A percentile compares a stretch with the other conserved stretches of the same genome.
Conservation (phyloP, 1,140 invertebrate genomes). For the Heliconius hermathena region DNA sequence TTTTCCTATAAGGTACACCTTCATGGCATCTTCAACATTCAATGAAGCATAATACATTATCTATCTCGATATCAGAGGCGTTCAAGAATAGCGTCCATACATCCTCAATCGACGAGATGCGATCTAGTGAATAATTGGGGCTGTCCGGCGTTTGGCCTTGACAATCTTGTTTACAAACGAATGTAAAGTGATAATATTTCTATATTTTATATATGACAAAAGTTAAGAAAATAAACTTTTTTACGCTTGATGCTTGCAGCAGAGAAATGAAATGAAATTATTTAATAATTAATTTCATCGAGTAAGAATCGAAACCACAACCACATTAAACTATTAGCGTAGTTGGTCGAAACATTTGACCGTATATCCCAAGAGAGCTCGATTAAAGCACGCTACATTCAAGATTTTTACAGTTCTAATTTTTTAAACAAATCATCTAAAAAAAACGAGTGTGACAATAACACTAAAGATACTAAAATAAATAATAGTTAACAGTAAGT, state of each 20-base stretch:
- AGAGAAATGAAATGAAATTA: too few relatives aligned
- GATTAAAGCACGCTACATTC: neutral
- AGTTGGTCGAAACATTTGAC: neutral
- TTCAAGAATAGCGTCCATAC: constrained; percentile 35
- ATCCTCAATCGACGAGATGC: constrained; percentile 41
- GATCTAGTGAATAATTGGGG: constrained; percentile 54
- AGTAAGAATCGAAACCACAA: too few relatives aligned
- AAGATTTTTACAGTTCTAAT: neutral
- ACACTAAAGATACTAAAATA: neutral
- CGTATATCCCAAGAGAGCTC: neutral
- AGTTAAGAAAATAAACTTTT: too few relatives aligned
- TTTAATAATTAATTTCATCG: neutral
- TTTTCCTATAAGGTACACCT: too few relatives aligned
- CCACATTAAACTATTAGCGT: neutral
- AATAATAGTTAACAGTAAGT: neutral
- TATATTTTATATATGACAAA: neutral
- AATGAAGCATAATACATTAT: constrained; percentile 4
- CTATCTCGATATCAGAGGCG: constrained; percentile 36
- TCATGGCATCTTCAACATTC: neutral
- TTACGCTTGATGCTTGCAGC: too few relatives aligned
- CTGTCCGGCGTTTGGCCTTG: constrained; percentile 58
- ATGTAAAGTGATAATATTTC: neutral
- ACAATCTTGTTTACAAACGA: constrained; percentile 38
- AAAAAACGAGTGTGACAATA: neutral
- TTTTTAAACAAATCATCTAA: neutral